Base-by-base conservation (phyloP, 2,113 vertebrate genomes). In the Tyto alba region DNA sequence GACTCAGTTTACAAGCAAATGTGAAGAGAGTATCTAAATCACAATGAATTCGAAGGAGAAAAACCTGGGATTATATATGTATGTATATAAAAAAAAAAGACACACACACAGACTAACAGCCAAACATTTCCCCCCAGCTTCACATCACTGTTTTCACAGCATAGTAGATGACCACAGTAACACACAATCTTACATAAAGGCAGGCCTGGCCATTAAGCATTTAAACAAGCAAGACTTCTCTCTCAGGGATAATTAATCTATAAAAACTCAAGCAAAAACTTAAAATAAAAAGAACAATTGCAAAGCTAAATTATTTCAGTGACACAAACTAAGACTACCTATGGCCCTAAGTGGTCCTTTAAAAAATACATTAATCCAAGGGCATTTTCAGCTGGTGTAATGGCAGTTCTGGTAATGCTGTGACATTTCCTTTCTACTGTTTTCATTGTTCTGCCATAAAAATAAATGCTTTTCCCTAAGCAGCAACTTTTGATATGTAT, bases 91-190 rank as follows among this genome's bases (percentile, higher is more conserved):
- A 22, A 27, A 13, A 38, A 62, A 68, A 55, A 16, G 30, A 64
- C 12, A 77, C 13, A 50, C 4, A 60, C 45, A 38, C 16, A 53
- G 12, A 57, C 12, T 26, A 19, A 29, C 27, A 32, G 3, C 16
- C 5, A 26, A 53, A 56, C 13, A 4, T 40, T 36, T 47, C 9
- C 26, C 18, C 9, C 17, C 30, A 67, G 3, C 10, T 29, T 30
- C 47, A 67, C 7, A 11, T 5, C 30, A 15, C n/a, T 57, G 13
- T 25, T 63, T 29, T 53, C 26, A 75, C 16, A 56, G 30, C 30
- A 22, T 0, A 55, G 27, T 7, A 64, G 72, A 59, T 6, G 11
- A 13, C 53, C 13, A 7, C 1, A 18, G 3, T 5, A 78, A 57
- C 55, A 47, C 7, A 40, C 3, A 36, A 2, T 23, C 22, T 55